Conservation (phyloP, 2,888 invertebrate genomes). For the Electrophaes corylata region DNA sequence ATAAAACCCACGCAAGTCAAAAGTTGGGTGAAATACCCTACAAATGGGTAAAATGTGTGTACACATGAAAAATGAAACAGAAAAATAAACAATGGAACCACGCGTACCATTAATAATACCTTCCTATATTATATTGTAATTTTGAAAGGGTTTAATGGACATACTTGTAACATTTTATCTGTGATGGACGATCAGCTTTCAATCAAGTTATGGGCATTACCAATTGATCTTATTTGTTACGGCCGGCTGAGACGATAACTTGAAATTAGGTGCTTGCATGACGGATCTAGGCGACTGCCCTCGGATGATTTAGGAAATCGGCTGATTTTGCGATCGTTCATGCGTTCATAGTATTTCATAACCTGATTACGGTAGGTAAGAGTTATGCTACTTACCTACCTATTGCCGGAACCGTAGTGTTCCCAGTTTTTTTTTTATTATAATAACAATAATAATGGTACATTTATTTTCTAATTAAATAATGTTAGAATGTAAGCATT, state of each 20-base stretch:
- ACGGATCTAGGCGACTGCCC: conserved; percentile 34
- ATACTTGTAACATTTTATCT: not conserved
- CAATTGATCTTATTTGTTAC: conserved; percentile 26
- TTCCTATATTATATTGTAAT: too few relatives aligned
- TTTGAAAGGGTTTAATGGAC: not conserved
- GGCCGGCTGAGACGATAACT: conserved; percentile 27
- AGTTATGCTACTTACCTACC: too few relatives aligned
- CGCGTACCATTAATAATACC: too few relatives aligned
- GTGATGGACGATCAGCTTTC: not conserved
- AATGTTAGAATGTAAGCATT: too few relatives aligned
- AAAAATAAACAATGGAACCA: not conserved
- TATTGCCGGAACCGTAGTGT: too few relatives aligned
- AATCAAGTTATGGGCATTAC: conserved; percentile 18
- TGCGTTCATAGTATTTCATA: conserved; percentile 34
- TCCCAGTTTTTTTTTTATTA: too few relatives aligned
- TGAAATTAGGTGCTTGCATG: conserved; percentile 37
- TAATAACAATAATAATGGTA: too few relatives aligned
- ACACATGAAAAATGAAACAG: too few relatives aligned
- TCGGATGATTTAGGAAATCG: conserved; percentile 36
- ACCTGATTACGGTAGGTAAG: not conserved
- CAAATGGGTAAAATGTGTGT: too few relatives aligned
- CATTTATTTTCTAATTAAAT: too few relatives aligned
- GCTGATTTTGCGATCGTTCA: conserved; percentile 32
- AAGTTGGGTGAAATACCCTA: too few relatives aligned
- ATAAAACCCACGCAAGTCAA: too few relatives aligned